Base-by-base conservation (phyloP, 2,888 invertebrate species). In the Polydesmus complanatus region DNA sequence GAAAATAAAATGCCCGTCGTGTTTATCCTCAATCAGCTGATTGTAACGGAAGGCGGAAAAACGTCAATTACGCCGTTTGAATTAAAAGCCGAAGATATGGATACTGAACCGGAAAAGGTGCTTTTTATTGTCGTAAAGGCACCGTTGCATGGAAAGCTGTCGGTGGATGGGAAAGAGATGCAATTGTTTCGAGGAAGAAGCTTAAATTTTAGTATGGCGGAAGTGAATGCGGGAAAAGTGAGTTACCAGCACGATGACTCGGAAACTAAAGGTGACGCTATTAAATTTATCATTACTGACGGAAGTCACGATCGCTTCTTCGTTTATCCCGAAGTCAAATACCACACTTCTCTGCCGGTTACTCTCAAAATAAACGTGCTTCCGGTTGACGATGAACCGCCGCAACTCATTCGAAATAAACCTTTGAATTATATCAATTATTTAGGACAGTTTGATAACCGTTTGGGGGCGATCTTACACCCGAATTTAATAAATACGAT, bases 181-280 rank as follows among this genome's bases (percentile, higher is more conserved):
- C n/a, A n/a, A n/a, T n/a, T n/a, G n/a, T n/a, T n/a, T n/a, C n/a
- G n/a, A n/a, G n/a, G n/a, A n/a, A n/a, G n/a, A n/a, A n/a, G n/a
- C n/a, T 67, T 65, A 64, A 72, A 71, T 64, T 74, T 74, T 64
- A 71, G 71, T 1, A 68, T 70, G 66, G 65, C 67, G 19, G 74
- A 74, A 62, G 61, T 74, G 37, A 67, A 68, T 23, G 66, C 69
- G 22, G 71, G 72, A 60, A 60, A 69, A 59, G 70, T 74, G 56
- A 70, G 68, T 51, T 74, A 74, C 65, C 71, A 70, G 25, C 74
- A 74, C 66, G 74, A 73, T 61, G 74, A 73, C n/a, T 69, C 71
- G 0, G 74, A 73, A 62, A 71, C 73, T 0, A 51, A 63, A 2
- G 64, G 65, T 2, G 74, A 74, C 64, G 68, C 68, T 54, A 73